A percentile compares a stretch with the other conserved stretches of the same genome.
Conservation (phyloP, 2,113 vertebrate genomes). For the Psophia crepitans region DNA sequence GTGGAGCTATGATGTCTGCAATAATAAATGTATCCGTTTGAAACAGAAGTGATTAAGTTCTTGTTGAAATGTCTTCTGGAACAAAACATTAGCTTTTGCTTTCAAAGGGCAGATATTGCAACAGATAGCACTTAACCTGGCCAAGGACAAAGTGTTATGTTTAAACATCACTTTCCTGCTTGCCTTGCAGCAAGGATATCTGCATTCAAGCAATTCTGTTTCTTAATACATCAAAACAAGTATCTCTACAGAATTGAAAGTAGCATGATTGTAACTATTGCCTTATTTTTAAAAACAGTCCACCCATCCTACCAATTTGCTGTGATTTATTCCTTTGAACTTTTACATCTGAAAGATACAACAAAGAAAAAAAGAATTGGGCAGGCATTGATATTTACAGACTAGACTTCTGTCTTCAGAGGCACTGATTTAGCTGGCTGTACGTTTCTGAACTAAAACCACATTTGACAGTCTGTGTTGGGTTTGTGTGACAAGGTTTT, state of each 20-base stretch:
- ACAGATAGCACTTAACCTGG: conserved; percentile 25
- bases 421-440: neutral
- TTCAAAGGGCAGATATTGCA: conserved; percentile 36
- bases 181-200: neutral
- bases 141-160: conserved; percentile 38
- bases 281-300: neutral
- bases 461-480: neutral
- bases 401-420: neutral
- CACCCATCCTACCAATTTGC: neutral
- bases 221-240: neutral
- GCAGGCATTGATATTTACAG: neutral
- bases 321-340: neutral
- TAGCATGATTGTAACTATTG: neutral
- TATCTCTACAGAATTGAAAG: neutral
- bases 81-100: conserved; percentile 55
- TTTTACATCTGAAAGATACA: neutral
- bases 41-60: conserved; percentile 51
- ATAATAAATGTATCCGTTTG: conserved; percentile 54
- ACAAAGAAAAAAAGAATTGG: neutral
- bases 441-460: neutral
- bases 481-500: too few relatives aligned
- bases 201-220: neutral
- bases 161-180: neutral
- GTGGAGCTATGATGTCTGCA: conserved; percentile 20
- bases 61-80: conserved; percentile 48